Base-by-base conservation (phyloP, 2,113 vertebrate species). In the Cynopterus brachyotis region DNA sequence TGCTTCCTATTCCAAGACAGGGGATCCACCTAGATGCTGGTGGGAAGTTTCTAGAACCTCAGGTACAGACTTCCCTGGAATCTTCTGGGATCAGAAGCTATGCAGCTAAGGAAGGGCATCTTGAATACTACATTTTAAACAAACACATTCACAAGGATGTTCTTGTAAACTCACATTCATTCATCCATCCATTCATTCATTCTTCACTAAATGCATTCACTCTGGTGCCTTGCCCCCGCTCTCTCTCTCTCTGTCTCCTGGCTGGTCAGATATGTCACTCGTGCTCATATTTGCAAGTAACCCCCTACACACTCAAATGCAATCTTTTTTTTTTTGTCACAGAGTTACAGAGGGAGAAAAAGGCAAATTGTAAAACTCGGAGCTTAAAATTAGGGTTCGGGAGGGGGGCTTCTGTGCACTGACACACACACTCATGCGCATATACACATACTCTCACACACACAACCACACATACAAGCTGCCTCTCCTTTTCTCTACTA, bases 281-380 rank as follows among this genome's bases (percentile, higher is more conserved):
- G 13, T 1, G 19, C n/a, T 94, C 57, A 90, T 45, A n/a, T 69
- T 45, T 35, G 26, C 45, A 42, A 70, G 83, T 28, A 60, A 50
- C n/a, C 26, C 82, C n/a, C 32, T 35, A 16, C 3, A 16, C 12
- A 17, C 22, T 64, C 95, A 84, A 15, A 35, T 4, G 70, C 59
- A 3, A 2, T 20, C 79, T 69, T 70, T 60, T 53, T 70, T 60
- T 53, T 96, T 90, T 88, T 92, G 80, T 75, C 92, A 47, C 20
- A 47, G 67, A 26, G 16, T 32, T 32, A 35, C 22, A 40, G 35
- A n/a, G n/a, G 20, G 3, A 1, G 5, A 11, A 30, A 19, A 20
- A 79, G 69, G 66, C 76, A 95, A 90, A 92, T 87, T 57, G 2
- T 50, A 53, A 85, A 67, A 47, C 76, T 79, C 37, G 28, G 37